A percentile compares a stretch with the other conserved stretches of the same genome.
Evolutionary conservation across 1,140 invertebrate genomes (phyloP).

Genomic region (Phortica variegata): DNA sequence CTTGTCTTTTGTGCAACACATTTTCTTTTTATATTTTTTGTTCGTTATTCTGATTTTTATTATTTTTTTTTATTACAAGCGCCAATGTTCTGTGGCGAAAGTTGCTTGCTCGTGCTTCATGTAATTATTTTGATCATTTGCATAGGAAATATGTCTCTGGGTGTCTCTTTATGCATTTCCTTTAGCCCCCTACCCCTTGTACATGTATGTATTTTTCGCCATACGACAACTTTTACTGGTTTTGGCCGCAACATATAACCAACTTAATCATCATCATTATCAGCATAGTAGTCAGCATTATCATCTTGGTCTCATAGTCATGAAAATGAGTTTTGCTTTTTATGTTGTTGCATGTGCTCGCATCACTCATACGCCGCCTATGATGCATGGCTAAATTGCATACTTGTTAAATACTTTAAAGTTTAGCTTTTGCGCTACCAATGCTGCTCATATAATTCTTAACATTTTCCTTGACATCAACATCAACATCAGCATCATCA

Average conservation of each 20-base stretch:
- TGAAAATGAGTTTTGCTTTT: too few species aligned
- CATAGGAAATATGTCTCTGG: slow-evolving; percentile 22
- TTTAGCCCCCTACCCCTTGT: slow-evolving; percentile 7
- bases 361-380: too few species aligned
- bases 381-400: too few species aligned
- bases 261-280: slow-evolving; percentile 1
- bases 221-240: slow-evolving; percentile 10
- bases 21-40: neutral
- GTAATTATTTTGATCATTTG: slow-evolving; percentile 55
- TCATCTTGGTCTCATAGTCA: too few species aligned
- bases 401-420: too few species aligned
- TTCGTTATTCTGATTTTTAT: neutral
- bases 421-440: too few species aligned
- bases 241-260: neutral
- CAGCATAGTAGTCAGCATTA: neutral
- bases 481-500: too few species aligned
- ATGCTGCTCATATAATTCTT: too few species aligned
- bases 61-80: slow-evolving; percentile 3
- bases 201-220: too few species aligned
- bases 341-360: too few species aligned
- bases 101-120: slow-evolving; percentile 44
- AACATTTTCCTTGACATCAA: too few species aligned
- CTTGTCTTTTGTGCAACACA: slow-evolving; percentile 38
- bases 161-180: slow-evolving; percentile 30
- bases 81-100: slow-evolving; percentile 17